Evolutionary conservation across 2,888 invertebrate genomes (phyloP).

Genomic region (Chloroclystis v-ata): DNA sequence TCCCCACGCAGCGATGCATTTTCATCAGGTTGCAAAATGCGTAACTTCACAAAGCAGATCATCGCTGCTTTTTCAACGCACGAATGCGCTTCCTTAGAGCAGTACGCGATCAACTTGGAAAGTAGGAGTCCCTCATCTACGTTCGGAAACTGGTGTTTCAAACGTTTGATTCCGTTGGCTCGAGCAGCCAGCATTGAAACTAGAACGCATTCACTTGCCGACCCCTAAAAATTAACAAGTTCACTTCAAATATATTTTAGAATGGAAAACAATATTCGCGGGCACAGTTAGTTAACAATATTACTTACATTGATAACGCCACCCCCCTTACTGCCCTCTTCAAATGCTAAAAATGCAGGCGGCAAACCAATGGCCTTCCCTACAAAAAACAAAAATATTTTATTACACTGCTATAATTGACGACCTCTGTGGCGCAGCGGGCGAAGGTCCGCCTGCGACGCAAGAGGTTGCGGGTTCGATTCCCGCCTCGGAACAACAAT

Average conservation of each 20-base stretch:
- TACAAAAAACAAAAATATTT: too few relatives aligned
- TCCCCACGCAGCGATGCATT: slow-evolving; percentile 88
- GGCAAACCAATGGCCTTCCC: slow-evolving; percentile 95
- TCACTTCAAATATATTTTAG: background rate
- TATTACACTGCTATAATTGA: too few relatives aligned
- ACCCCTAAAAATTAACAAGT: slow-evolving; percentile 80
- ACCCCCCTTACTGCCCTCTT: slow-evolving; percentile 92
- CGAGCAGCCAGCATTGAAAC: slow-evolving; percentile 95
- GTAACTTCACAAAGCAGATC: slow-evolving; percentile 93
- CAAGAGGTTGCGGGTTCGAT: too few relatives aligned
- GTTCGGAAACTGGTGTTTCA: slow-evolving; percentile 90
- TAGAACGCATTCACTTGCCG: slow-evolving; percentile 96
- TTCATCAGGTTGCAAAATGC: slow-evolving; percentile 93
- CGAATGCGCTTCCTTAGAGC: slow-evolving; percentile 93
- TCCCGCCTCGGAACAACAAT: too few relatives aligned
- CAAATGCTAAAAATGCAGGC: slow-evolving; percentile 89
- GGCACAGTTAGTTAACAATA: too few relatives aligned
- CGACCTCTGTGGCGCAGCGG: too few relatives aligned
- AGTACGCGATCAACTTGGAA: slow-evolving; percentile 95
- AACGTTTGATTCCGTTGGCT: slow-evolving; percentile 89
- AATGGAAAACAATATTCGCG: background rate
- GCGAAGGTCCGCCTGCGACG: too few relatives aligned
- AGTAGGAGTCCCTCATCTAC: slow-evolving; percentile 93
- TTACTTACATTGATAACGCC: slow-evolving; percentile 92
- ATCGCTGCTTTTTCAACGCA: slow-evolving; percentile 96